Evolutionary conservation across 2,888 invertebrate species (phyloP).

Genomic region (Heteromyza rotundicornis): DNA sequence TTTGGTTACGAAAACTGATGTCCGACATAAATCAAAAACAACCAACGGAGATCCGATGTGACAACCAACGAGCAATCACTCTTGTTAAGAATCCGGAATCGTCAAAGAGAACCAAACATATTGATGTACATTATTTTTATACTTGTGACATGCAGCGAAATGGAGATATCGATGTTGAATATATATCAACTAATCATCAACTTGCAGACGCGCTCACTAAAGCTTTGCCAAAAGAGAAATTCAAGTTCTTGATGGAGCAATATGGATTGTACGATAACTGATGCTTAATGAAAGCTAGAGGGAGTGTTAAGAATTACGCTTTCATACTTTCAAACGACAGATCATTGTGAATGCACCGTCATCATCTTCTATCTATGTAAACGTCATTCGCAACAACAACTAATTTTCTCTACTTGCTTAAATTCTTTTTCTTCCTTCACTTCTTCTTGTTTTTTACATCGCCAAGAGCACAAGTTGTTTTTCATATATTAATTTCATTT

Average conservation of each 20-base stretch:
- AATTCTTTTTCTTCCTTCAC: no score
- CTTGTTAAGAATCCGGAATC: conserved; percentile 26
- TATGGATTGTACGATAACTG: no score
- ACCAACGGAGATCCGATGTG: conserved; percentile 13
- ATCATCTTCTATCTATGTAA: no score
- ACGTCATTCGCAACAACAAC: no score
- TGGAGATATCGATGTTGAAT: conserved; percentile 19
- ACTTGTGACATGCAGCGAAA: conserved; percentile 16
- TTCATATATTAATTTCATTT: no score
- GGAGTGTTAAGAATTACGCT: no score
- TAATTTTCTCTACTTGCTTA: no score
- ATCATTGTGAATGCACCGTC: no score
- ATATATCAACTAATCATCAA: conserved; percentile 11
- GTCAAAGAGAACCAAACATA: conserved; percentile 25
- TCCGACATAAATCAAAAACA: background rate
- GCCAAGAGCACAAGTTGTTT: no score
- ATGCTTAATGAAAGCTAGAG: no score
- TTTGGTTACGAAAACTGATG: background rate
- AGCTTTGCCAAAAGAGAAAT: conserved; percentile 7
- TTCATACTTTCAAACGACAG: background rate
- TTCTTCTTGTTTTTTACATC: no score
- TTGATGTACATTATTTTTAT: conserved; percentile 23
- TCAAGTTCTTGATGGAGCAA: no score
- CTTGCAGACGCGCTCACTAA: conserved; percentile 12
- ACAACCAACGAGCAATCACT: conserved; percentile 23